These are phyloP conservation scores for Protosalanx chinensis DNA, from an alignment of 2,797 vertebrate genomes.

Conservation along the genomic window DNA sequence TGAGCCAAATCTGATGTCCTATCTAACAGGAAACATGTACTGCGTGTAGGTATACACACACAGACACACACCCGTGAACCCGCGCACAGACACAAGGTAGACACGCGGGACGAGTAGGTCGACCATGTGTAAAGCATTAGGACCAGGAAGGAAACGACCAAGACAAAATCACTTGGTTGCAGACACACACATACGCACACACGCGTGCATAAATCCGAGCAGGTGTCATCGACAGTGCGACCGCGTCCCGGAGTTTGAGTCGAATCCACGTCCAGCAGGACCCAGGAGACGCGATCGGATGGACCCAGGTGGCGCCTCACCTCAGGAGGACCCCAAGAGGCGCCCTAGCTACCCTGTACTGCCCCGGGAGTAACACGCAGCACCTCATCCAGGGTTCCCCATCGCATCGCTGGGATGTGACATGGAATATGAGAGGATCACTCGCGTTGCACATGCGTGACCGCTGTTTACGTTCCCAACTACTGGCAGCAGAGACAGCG, in stretches of 20 bases:
- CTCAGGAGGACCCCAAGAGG: no score
- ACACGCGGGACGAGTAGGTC: constrained; percentile 18
- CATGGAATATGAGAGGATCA: not conserved
- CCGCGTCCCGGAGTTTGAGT: constrained; percentile 35
- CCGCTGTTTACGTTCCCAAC: not conserved
- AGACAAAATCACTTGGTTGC: constrained; percentile 14
- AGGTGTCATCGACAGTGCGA: constrained; percentile 45
- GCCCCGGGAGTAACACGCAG: no score
- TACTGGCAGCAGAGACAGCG: not conserved
- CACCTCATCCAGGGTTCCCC: not conserved
- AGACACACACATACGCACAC: not conserved
- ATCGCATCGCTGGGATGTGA: no score
- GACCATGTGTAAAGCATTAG: constrained; percentile 54
- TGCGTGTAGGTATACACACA: not conserved
- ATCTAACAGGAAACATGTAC: constrained; percentile 9
- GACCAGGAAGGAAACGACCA: constrained; percentile 43
- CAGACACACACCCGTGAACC: constrained; percentile 1
- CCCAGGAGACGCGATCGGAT: constrained; percentile 2
- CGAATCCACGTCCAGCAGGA: constrained; percentile 38
- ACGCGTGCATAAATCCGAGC: constrained; percentile 39
- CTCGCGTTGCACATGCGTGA: not conserved
- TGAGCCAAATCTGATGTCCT: constrained; percentile 3
- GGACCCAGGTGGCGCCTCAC: constrained; percentile 4
- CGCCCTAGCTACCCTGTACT: no score
- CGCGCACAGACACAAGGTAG: constrained; percentile 4